These are phyloP conservation scores for Artemia sinica DNA, from an alignment of 2,888 invertebrate species.

Conservation along the genomic window DNA sequence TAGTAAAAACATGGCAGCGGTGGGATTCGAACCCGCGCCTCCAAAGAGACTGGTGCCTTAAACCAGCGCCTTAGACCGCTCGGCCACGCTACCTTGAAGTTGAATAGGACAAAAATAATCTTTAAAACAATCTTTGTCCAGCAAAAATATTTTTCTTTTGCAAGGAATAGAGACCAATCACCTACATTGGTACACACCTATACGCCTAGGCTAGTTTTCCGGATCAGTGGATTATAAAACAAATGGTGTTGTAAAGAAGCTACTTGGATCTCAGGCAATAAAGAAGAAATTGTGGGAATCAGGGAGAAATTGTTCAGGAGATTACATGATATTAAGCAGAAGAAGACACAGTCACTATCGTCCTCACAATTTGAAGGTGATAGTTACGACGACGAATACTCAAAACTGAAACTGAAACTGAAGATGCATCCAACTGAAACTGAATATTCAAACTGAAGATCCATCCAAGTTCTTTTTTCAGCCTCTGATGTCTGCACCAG, in stretches of 20 bases:
- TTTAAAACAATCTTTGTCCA: no score
- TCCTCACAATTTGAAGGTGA: not conserved
- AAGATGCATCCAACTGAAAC: not conserved
- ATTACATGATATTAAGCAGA: conserved; percentile 1
- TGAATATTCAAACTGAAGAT: no score
- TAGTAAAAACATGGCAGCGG: conserved; percentile 20
- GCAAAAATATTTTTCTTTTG: no score
- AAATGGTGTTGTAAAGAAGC: no score
- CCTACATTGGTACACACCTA: conserved; percentile 23
- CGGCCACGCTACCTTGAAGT: conserved; percentile 24
- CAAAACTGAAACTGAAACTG: not conserved
- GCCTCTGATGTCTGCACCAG: no score
- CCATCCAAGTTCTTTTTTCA: no score
- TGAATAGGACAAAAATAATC: no score
- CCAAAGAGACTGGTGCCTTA: conserved; percentile 23
- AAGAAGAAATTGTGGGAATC: no score
- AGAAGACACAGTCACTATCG: not conserved
- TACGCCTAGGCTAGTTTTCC: not conserved
- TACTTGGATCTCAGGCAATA: no score
- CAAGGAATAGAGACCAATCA: not conserved
- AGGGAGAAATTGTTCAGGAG: not conserved
- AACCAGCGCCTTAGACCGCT: conserved; percentile 23
- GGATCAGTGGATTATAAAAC: no score
- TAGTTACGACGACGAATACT: conserved; percentile 9
- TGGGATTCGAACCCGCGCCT: conserved; percentile 23